Conservation (phyloP, 2,797 vertebrate genomes). For the Macrochelys suwanniensis region DNA sequence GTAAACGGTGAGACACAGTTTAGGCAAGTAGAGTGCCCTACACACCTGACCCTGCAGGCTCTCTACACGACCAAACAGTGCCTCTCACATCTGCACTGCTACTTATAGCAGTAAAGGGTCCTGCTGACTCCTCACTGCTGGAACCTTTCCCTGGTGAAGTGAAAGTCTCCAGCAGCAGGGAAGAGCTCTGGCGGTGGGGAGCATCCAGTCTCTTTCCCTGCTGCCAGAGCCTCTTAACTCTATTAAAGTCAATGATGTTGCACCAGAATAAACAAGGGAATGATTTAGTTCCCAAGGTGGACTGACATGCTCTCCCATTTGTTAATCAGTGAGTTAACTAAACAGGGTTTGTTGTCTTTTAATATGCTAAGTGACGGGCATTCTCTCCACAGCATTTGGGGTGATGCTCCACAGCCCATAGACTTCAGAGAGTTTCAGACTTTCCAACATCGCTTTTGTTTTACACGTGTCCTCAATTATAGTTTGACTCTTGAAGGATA, state of each 20-base stretch:
- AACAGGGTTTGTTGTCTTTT: background rate
- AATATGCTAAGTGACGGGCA: rapidly evolving
- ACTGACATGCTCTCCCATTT: background rate
- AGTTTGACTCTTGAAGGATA: background rate
- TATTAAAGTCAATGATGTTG: background rate
- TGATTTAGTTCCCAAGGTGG: rapidly evolving
- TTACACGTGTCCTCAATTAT: background rate
- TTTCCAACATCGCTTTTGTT: background rate
- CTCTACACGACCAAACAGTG: background rate
- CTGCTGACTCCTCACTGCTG: background rate
- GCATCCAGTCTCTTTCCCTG: no score
- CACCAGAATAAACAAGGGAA: background rate
- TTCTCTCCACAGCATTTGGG: rapidly evolving
- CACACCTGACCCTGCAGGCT: background rate
- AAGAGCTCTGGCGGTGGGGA: background rate
- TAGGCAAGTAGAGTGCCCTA: background rate
- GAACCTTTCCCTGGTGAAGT: background rate
- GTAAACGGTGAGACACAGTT: background rate
- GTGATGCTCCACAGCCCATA: background rate
- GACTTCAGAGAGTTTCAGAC: background rate
- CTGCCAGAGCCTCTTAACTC: background rate
- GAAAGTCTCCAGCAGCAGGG: background rate
- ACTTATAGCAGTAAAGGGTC: background rate
- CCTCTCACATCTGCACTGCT: background rate
- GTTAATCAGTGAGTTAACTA: rapidly evolving